Evolutionary conservation across 2,113 vertebrate species (phyloP).

Genomic region (Xiphophorus maculatus): DNA sequence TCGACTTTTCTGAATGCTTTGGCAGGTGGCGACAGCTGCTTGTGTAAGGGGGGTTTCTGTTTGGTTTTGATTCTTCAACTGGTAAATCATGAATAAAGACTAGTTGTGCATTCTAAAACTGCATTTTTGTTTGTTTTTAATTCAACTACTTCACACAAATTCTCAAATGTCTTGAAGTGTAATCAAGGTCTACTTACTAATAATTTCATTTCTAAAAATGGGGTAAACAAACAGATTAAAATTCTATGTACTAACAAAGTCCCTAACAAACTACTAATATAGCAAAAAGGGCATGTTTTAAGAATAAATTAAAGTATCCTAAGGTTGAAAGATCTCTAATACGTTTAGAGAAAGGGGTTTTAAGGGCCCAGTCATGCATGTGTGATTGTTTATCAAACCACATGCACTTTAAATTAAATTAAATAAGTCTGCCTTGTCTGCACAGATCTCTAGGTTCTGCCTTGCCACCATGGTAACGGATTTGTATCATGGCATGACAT

Average conservation of each 20-base stretch:
- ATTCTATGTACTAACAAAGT: not conserved
- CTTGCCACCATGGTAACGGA: too few relatives aligned
- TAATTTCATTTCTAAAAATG: not conserved
- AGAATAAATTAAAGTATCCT: not conserved
- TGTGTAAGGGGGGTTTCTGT: slow-evolving; percentile 52
- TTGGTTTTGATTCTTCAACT: slow-evolving; percentile 41
- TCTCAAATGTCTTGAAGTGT: not conserved
- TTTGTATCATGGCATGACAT: too few relatives aligned
- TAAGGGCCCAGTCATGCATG: too few relatives aligned
- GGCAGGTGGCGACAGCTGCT: slow-evolving; percentile 76
- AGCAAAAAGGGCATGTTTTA: not conserved
- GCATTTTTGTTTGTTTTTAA: not conserved
- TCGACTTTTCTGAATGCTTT: slow-evolving; percentile 59
- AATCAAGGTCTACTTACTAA: not conserved
- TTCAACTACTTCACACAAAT: not conserved
- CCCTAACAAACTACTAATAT: not conserved
- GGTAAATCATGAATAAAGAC: slow-evolving; percentile 20
- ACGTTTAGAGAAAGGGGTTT: too few relatives aligned
- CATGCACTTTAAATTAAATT: too few relatives aligned
- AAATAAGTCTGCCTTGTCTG: too few relatives aligned
- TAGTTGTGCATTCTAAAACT: not conserved
- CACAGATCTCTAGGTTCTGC: too few relatives aligned
- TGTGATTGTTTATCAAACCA: too few relatives aligned
- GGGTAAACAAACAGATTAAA: not conserved
- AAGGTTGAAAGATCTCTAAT: too few relatives aligned